A percentile compares a stretch with the other conserved stretches of the same genome.
Conservation (phyloP, 2,113 vertebrate species). For the Ornithorhynchus anatinus region DNA sequence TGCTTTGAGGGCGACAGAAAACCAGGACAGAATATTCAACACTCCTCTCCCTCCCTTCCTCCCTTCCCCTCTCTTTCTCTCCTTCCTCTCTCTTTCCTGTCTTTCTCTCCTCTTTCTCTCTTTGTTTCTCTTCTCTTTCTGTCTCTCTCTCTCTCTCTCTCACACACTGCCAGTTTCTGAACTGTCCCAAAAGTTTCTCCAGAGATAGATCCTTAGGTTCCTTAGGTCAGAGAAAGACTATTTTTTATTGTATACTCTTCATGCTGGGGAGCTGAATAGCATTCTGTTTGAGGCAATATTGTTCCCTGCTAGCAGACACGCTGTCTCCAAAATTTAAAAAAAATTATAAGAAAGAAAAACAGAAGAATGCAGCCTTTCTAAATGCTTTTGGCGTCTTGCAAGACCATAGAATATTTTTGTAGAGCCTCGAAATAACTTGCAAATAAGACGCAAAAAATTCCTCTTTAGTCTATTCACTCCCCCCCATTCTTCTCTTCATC, state of each 20-base stretch:
- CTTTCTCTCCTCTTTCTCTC: no score
- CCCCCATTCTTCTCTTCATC: not conserved
- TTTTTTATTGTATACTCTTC: conserved; percentile 11
- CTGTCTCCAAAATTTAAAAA: conserved; percentile 20
- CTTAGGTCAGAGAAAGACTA: not conserved
- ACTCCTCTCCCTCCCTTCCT: no score
- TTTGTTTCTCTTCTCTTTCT: no score
- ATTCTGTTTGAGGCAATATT: conserved; percentile 36
- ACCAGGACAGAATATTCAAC: no score
- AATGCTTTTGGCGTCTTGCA: conserved; percentile 27
- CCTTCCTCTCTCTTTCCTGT: no score
- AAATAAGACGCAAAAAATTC: conserved; percentile 15
- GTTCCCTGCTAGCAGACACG: conserved; percentile 30
- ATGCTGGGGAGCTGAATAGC: conserved; percentile 26
- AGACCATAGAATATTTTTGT: conserved; percentile 19
- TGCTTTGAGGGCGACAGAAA: conserved; percentile 4
- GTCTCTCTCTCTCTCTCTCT: no score
- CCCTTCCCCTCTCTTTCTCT: no score
- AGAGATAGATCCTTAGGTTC: conserved; percentile 5
- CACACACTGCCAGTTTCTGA: not conserved
- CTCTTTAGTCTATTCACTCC: fast-evolving
- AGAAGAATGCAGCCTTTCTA: conserved; percentile 5
- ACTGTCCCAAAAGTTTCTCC: no score
- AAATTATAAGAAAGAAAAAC: not conserved
- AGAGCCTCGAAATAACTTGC: conserved; percentile 3